These are phyloP conservation scores for human (Homo sapiens) DNA, from an alignment of 2,113 vertebrate species.

Conservation along the genomic window DNA sequence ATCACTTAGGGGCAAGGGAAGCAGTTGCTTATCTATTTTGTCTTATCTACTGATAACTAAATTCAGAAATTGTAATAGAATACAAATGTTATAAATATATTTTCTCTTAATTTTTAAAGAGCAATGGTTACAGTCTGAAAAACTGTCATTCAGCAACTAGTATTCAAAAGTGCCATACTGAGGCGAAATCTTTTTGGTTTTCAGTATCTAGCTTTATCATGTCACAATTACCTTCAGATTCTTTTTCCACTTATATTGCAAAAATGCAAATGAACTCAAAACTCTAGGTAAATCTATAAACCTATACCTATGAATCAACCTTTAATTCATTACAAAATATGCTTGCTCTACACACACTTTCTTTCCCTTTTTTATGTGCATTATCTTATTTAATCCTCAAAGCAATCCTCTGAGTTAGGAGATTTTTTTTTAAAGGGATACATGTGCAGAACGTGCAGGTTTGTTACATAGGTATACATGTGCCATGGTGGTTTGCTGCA, in stretches of 20 bases:
- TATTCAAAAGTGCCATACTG: not conserved
- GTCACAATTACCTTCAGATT: not conserved
- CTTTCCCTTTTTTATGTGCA: not conserved
- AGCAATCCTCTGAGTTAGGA: no score
- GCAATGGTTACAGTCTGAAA: not conserved
- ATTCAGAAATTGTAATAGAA: not conserved
- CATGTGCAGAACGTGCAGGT: no score
- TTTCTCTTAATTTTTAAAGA: not conserved
- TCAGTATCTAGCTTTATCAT: not conserved
- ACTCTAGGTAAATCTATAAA: not conserved
- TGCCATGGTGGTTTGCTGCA: no score
- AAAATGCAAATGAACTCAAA: slow-evolving; percentile 45
- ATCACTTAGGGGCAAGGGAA: not conserved
- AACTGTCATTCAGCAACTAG: not conserved
- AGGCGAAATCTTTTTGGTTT: not conserved
- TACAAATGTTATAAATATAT: not conserved
- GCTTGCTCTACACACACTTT: not conserved
- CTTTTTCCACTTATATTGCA: not conserved
- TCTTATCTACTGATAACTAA: not conserved
- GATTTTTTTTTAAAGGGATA: no score
- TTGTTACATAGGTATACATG: no score
- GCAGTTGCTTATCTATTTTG: not conserved
- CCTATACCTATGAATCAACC: not conserved
- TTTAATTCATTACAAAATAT: not conserved
- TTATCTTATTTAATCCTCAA: no score